phyloP scores from a whole-genome alignment of 2,113 vertebrate genomes.

The Stigmatopora argus region DNA sequence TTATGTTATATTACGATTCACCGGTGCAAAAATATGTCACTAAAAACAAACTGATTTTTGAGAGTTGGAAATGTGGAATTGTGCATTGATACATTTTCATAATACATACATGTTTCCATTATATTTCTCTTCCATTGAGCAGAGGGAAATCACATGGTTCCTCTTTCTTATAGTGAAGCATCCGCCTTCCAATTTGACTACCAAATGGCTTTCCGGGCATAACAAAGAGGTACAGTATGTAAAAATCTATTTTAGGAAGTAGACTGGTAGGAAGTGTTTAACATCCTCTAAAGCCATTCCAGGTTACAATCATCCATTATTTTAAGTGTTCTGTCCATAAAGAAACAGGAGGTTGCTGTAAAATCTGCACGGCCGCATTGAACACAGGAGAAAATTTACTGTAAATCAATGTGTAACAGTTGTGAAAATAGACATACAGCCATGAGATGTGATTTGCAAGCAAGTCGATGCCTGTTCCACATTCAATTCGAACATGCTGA shows the following conservation, averaged over 20 bases:
- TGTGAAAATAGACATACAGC: conserved; percentile 15
- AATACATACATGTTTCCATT: no score
- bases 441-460: conserved; percentile 25
- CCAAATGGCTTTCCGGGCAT: neutral
- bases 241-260: neutral
- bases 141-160: neutral
- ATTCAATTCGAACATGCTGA: conserved; percentile 42
- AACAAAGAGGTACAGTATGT: neutral
- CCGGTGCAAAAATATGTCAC: no score
- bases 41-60: no score
- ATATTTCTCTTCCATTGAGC: neutral
- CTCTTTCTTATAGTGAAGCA: neutral
- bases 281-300: neutral
- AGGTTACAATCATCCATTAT: neutral
- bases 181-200: neutral
- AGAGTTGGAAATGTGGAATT: no score
- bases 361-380: neutral
- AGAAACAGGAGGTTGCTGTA: neutral
- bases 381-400: conserved; percentile 10
- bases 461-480: conserved; percentile 15
- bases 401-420: neutral
- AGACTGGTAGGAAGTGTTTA: neutral
- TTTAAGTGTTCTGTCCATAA: neutral
- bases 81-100: no score
- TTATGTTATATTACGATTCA: no score